These are phyloP conservation scores for Trachurus trachurus DNA, from an alignment of 2,797 vertebrate genomes.

Conservation along the genomic window DNA sequence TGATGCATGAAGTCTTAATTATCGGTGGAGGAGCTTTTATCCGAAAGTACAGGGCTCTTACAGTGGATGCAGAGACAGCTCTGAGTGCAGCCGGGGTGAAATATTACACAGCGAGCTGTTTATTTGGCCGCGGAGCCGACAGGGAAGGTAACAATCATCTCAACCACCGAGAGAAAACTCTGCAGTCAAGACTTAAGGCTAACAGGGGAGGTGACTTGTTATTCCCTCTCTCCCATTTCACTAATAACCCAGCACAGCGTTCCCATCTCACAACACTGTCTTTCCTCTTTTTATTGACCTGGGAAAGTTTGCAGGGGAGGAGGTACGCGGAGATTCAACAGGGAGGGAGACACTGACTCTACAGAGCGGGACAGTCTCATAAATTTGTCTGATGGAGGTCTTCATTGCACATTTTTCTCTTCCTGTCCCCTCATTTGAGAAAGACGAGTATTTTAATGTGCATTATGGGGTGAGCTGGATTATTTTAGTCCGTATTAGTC, in stretches of 20 bases:
- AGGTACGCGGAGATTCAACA: constrained; percentile 13
- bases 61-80: background rate
- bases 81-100: background rate
- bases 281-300: constrained; percentile 35
- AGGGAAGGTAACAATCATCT: constrained; percentile 21
- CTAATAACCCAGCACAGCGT: constrained; percentile 1
- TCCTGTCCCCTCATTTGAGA: background rate
- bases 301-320: constrained; percentile 36
- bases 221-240: constrained; percentile 29
- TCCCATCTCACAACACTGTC: constrained; percentile 26
- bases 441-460: constrained; percentile 2
- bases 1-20: background rate
- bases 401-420: background rate
- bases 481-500: no score
- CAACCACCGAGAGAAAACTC: constrained; percentile 11
- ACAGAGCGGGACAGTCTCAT: background rate
- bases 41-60: background rate
- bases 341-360: background rate
- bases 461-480: background rate
- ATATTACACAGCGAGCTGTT: background rate
- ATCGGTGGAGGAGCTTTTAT: background rate
- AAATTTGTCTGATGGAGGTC: constrained; percentile 1
- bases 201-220: constrained; percentile 21
- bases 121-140: constrained; percentile 15
- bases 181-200: background rate